These are phyloP conservation scores for Anas bernieri DNA, from an alignment of 2,797 vertebrate species.

Conservation along the genomic window DNA sequence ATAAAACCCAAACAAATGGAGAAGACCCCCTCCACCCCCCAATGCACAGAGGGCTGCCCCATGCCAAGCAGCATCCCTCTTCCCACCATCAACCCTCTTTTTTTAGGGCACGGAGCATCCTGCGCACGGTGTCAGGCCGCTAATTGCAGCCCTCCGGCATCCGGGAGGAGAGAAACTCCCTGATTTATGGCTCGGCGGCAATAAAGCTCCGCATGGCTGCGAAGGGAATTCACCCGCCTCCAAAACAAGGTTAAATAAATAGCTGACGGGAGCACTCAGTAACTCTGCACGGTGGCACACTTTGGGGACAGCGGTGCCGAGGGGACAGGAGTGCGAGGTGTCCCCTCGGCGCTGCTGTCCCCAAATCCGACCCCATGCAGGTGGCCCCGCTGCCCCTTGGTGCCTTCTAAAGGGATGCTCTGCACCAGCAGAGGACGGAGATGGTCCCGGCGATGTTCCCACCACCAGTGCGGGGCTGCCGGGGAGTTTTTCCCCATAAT, in stretches of 20 bases:
- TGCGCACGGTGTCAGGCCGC: not conserved
- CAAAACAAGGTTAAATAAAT: constrained; percentile 69
- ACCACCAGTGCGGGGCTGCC: not conserved
- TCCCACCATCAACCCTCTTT: too few relatives aligned
- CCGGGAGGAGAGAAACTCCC: constrained; percentile 21
- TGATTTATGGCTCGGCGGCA: constrained; percentile 41
- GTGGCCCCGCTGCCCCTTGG: not conserved
- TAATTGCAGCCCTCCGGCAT: constrained; percentile 28
- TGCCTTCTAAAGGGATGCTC: not conserved
- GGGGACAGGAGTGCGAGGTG: too few relatives aligned
- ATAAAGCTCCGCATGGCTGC: constrained; percentile 29
- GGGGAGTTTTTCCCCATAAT: not conserved
- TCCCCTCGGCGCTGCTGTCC: not conserved
- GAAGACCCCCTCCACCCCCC: not conserved
- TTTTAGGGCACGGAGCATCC: not conserved
- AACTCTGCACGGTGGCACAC: not conserved
- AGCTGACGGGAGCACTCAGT: constrained; percentile 32
- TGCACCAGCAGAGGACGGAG: not conserved
- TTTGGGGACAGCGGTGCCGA: not conserved
- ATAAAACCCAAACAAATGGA: not conserved
- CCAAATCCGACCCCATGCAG: too few relatives aligned
- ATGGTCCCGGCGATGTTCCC: not conserved
- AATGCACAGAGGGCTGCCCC: not conserved
- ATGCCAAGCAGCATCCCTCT: not conserved
- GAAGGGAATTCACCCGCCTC: constrained; percentile 55